These are phyloP conservation scores for Tolmerus cingulatus DNA, from an alignment of 2,888 invertebrate species.

Conservation along the genomic window DNA sequence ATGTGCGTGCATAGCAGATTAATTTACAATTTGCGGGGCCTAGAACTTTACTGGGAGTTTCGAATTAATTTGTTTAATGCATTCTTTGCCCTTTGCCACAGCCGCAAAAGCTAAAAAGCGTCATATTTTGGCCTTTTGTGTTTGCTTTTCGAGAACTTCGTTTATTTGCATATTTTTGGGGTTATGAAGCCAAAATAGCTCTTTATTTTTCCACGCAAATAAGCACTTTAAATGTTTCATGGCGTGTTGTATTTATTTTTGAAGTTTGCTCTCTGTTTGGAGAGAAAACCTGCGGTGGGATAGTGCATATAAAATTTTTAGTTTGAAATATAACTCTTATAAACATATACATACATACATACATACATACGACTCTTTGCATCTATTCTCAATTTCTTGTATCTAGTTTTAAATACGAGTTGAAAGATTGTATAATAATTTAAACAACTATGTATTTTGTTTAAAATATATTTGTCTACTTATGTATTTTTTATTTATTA, in stretches of 20 bases:
- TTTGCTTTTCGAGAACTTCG: neutral
- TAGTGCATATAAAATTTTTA: neutral
- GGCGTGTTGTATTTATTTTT: neutral
- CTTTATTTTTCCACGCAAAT: neutral
- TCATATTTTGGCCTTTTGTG: neutral
- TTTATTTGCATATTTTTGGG: neutral
- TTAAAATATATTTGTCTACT: too few species aligned
- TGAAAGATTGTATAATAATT: too few species aligned
- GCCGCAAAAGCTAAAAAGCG: neutral
- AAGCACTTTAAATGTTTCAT: neutral
- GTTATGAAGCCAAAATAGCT: neutral
- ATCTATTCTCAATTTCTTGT: neutral
- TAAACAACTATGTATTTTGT: too few species aligned
- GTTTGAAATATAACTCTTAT: too few species aligned
- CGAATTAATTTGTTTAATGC: neutral
- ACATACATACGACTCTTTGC: too few species aligned
- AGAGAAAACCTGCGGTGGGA: neutral
- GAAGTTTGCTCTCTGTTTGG: neutral
- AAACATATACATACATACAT: too few species aligned
- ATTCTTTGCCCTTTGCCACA: neutral
- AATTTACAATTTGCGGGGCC: neutral
- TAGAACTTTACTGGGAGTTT: neutral
- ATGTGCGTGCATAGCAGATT: neutral
- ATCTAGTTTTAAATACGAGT: too few species aligned
- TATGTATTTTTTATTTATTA: too few species aligned